Conservation (phyloP, 2,888 invertebrate species). For the Drosophila subquinaria region DNA sequence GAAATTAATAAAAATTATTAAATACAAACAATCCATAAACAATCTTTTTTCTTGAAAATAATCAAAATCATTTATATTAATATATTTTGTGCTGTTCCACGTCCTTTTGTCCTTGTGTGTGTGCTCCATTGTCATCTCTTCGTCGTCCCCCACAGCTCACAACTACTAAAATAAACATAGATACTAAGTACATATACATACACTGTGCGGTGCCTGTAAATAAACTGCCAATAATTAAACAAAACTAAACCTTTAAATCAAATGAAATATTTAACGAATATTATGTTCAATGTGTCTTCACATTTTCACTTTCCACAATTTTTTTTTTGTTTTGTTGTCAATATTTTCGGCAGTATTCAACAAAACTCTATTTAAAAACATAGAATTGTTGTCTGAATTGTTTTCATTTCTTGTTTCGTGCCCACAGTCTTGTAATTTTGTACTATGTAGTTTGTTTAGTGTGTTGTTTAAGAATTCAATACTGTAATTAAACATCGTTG, state of each 20-base stretch:
- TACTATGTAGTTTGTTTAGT: constrained; percentile 67
- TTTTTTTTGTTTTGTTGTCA: constrained; percentile 5
- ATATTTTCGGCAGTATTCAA: constrained; percentile 41
- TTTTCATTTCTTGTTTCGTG: constrained; percentile 67
- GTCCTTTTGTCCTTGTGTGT: constrained; percentile 32
- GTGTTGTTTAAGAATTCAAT: constrained; percentile 34
- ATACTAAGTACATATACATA: constrained; percentile 73
- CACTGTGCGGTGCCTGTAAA: constrained; percentile 84
- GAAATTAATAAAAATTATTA: constrained; percentile 55
- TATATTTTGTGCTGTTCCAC: constrained; percentile 35
- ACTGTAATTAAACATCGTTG: constrained; percentile 42
- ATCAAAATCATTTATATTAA: constrained; percentile 41
- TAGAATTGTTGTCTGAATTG: constrained; percentile 26
- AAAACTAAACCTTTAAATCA: constrained; percentile 48
- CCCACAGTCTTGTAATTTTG: constrained; percentile 77
- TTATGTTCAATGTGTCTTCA: constrained; percentile 55
- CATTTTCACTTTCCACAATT: constrained; percentile 8
- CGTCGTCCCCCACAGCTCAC: constrained; percentile 53
- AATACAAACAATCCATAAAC: constrained; percentile 53
- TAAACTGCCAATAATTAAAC: constrained; percentile 76
- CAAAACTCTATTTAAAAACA: constrained; percentile 8
- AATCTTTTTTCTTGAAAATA: constrained; percentile 30
- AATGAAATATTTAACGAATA: constrained; percentile 85
- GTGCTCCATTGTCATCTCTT: constrained; percentile 53
- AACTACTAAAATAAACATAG: constrained; percentile 73